phyloP scores from a whole-genome alignment of 2,888 invertebrate species.

The Yponomeuta malinellus region DNA sequence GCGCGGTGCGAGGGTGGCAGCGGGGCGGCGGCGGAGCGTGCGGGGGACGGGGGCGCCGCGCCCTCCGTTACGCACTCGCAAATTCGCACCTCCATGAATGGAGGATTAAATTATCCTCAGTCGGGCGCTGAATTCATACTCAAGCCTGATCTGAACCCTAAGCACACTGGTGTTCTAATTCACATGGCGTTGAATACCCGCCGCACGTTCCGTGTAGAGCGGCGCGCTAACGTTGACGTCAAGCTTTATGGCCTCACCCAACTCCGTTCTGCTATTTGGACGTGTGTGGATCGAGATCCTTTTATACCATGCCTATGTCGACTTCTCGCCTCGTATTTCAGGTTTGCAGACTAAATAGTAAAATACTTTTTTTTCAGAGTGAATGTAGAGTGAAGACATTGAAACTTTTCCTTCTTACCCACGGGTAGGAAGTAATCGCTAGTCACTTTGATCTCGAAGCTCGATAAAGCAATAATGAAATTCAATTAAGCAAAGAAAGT shows the following conservation, averaged over 20 bases:
- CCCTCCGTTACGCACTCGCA: constrained; percentile 70
- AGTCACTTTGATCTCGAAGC: too few relatives aligned
- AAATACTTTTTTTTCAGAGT: neutral
- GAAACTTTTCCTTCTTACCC: too few relatives aligned
- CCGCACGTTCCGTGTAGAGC: constrained; percentile 1
- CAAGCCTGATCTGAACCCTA: constrained; percentile 46
- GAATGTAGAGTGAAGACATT: too few relatives aligned
- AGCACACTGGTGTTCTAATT: constrained; percentile 17
- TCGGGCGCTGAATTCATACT: constrained; percentile 44
- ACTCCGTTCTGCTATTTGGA: neutral
- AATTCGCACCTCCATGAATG: constrained; percentile 73
- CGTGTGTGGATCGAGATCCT: neutral
- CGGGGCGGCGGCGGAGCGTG: constrained; percentile 31
- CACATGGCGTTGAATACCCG: neutral
- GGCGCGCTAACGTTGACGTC: neutral
- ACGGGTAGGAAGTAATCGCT: too few relatives aligned
- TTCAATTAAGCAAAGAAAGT: too few relatives aligned
- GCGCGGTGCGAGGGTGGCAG: constrained; percentile 13
- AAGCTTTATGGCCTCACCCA: neutral
- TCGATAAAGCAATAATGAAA: too few relatives aligned
- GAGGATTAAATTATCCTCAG: constrained; percentile 63
- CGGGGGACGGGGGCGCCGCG: constrained; percentile 39
- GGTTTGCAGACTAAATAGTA: neutral
- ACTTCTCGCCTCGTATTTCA: neutral
- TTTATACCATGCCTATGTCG: neutral